Evolutionary conservation across 1,140 invertebrate genomes (phyloP).

Genomic region (Linepithema humile): DNA sequence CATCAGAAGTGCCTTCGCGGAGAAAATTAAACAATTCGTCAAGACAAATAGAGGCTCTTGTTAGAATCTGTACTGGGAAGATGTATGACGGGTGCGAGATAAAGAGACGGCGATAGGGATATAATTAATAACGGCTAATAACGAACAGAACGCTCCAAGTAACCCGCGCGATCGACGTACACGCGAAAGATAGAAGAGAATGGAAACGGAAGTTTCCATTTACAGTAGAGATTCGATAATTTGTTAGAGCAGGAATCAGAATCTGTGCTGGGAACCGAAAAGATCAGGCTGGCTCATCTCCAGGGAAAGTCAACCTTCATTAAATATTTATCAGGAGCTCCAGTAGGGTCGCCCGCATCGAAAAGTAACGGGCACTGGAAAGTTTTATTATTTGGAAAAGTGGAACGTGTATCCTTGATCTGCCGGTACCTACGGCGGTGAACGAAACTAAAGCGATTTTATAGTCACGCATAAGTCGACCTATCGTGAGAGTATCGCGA

Average conservation of each 20-base stretch:
- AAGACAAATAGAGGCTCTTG: neutral
- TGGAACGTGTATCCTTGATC: conserved; percentile 55
- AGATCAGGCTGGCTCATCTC: neutral
- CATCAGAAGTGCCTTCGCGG: neutral
- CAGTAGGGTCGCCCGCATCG: neutral
- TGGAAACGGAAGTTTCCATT: neutral
- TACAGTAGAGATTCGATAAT: neutral
- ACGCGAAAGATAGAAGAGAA: neutral
- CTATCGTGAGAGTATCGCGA: conserved; percentile 64
- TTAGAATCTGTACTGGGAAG: neutral
- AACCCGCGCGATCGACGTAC: neutral
- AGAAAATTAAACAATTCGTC: conserved; percentile 16
- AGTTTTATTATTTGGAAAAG: conserved; percentile 44
- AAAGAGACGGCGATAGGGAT: neutral
- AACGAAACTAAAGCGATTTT: conserved; percentile 77
- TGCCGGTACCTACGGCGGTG: neutral
- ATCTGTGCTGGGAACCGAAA: neutral
- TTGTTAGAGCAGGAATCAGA: neutral
- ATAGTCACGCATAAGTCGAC: conserved; percentile 72
- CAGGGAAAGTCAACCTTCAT: conserved; percentile 15
- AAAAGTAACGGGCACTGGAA: neutral
- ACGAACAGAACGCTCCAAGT: neutral
- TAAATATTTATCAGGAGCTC: conserved; percentile 26
- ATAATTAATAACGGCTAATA: conserved; percentile 21
- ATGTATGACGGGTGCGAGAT: neutral